phyloP scores from a whole-genome alignment of 2,888 invertebrate genomes.

The Caenorhabditis panamensis region DNA sequence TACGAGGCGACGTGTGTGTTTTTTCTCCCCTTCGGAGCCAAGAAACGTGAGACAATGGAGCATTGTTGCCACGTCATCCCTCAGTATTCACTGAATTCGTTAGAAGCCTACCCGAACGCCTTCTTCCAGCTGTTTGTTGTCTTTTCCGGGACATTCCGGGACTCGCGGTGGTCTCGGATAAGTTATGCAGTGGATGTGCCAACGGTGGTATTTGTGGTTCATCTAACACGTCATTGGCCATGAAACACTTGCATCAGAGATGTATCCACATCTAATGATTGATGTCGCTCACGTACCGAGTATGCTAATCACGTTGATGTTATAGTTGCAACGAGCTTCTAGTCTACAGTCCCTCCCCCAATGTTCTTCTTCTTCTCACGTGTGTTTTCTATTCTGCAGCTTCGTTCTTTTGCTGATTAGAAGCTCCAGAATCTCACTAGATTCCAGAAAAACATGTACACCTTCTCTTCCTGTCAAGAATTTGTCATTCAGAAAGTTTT shows the following conservation, averaged over 20 bases:
- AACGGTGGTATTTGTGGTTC: too few relatives aligned
- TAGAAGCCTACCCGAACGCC: not conserved
- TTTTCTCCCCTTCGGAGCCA: not conserved
- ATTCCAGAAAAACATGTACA: too few relatives aligned
- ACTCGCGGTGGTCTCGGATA: not conserved
- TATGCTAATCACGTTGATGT: not conserved
- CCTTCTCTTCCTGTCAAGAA: too few relatives aligned
- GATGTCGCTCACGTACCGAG: not conserved
- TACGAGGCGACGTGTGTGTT: not conserved
- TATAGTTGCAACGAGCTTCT: too few relatives aligned
- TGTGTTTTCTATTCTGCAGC: too few relatives aligned
- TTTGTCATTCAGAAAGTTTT: too few relatives aligned
- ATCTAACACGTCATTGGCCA: not conserved
- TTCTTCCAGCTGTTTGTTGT: not conserved
- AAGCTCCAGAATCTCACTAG: too few relatives aligned
- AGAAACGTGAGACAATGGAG: conserved; percentile 9
- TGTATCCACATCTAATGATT: not conserved
- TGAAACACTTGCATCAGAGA: conserved; percentile 1
- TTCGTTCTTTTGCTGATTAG: too few relatives aligned
- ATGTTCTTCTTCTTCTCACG: too few relatives aligned
- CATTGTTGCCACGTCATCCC: conserved; percentile 8
- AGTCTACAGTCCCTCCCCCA: too few relatives aligned
- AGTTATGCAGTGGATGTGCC: not conserved
- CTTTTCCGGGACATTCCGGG: not conserved
- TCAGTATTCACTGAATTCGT: not conserved